phyloP scores from a whole-genome alignment of 2,113 vertebrate genomes.

The Cygnus atratus region DNA sequence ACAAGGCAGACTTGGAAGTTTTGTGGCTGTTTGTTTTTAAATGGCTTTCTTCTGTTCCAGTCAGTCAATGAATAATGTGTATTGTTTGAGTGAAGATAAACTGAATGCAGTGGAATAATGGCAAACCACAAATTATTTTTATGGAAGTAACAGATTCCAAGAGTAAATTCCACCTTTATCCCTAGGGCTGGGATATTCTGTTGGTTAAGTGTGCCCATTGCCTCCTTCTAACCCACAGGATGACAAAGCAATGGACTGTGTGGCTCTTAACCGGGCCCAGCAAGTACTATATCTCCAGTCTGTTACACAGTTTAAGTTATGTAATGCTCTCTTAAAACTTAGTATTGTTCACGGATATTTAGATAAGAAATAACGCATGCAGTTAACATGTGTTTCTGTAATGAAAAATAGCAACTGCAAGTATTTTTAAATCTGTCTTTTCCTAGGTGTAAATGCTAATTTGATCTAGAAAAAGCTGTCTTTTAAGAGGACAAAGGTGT shows the following conservation, averaged over 20 bases:
- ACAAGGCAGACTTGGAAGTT: background rate
- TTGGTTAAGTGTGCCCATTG: background rate
- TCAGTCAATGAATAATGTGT: background rate
- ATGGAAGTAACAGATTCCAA: background rate
- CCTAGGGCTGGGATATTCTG: background rate
- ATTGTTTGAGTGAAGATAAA: background rate
- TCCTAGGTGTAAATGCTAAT: background rate
- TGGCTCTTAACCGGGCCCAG: background rate
- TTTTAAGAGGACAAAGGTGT: background rate
- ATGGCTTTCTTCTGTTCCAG: background rate
- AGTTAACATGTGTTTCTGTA: background rate
- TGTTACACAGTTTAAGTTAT: background rate
- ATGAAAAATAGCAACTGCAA: background rate
- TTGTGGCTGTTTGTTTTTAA: constrained; percentile 11
- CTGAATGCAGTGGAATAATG: background rate
- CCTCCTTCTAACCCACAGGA: background rate
- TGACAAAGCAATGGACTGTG: background rate
- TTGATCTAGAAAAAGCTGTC: background rate
- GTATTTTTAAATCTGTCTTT: background rate
- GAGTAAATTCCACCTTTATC: background rate
- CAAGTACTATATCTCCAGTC: background rate
- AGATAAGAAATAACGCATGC: background rate
- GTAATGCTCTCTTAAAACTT: background rate
- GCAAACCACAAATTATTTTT: background rate
- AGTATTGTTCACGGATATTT: background rate